Evolutionary conservation across 2,113 vertebrate species (phyloP), one percentile per base, ranked within the genome.

Genomic region (Anhinga rufa): DNA sequence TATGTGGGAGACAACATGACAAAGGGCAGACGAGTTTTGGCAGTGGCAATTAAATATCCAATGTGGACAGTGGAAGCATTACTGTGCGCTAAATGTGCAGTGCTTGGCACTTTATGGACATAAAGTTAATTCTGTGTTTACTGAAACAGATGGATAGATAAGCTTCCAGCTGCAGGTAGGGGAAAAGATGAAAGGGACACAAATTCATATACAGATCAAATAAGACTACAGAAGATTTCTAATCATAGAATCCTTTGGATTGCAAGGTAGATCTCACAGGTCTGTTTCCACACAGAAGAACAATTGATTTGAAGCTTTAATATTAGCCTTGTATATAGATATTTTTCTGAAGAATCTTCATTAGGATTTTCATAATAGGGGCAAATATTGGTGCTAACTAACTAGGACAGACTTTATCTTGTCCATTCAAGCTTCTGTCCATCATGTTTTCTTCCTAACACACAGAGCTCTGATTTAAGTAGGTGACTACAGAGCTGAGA

Each of bases 61-160:
- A 3, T 52, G 19, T 69, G 83, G 70, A 36, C n/a, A 91, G 75
- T 77, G 81, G 74, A 42, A 57, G 31, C 65, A 70, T 82, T 74
- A 81, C 26, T 17, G 21, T 26, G 58, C 32, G 69, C 18, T 70
- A 82, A 68, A 34, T 61, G 44, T 82, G 84, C 79, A 86, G 55
- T 22, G 29, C 65, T 82, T 85, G 80, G 52, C 74, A 75, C 62
- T 96, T 95, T 92, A 82, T 79, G 69, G 34, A 28, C 52, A 38
- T 94, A 77, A 97, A 96, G 72, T 92, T 94, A 90, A 95, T 97
- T 95, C 86, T 92, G 51, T 92, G 64, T 88, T 97, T 96, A 79
- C 83, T 89, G 55, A 96, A 96, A 93, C 80, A 97, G 92, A 91
- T 84, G 71, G 61, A 79, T 52, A 94, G 76, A 84, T 83, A 80